These are phyloP conservation scores for Drosophila pachea DNA, from an alignment of 1,140 invertebrate species.

Conservation along the genomic window DNA sequence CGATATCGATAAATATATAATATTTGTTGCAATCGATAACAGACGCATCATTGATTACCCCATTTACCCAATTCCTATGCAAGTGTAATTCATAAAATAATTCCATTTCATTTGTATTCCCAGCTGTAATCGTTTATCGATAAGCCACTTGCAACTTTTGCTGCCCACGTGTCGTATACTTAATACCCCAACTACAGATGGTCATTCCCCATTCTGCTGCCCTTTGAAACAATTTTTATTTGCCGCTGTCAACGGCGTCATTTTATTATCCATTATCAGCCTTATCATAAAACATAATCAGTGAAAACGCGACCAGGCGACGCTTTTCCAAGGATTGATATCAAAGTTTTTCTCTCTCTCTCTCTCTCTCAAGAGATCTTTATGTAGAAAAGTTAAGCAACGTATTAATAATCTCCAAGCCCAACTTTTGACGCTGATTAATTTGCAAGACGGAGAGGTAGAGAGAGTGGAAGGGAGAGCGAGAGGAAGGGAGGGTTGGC, in stretches of 20 bases:
- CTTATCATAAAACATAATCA: constrained; percentile 32
- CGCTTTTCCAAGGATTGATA: constrained; percentile 6
- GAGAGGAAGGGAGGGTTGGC: not conserved
- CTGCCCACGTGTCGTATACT: constrained; percentile 23
- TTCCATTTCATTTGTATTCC: not conserved
- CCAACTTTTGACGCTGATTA: constrained; percentile 42
- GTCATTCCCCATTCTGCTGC: not conserved
- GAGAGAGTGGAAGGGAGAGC: not conserved
- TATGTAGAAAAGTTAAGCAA: constrained; percentile 28
- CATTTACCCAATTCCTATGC: too few relatives aligned
- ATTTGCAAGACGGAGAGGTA: constrained; percentile 11
- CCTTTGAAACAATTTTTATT: constrained; percentile 20
- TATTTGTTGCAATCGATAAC: too few relatives aligned
- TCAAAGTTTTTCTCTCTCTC: not conserved
- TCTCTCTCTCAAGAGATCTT: too few relatives aligned
- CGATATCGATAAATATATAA: not conserved
- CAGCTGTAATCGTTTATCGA: not conserved
- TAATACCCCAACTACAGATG: constrained; percentile 1
- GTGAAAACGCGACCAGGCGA: not conserved
- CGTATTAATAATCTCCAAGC: constrained; percentile 31
- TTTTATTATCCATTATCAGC: constrained; percentile 14
- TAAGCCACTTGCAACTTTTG: not conserved
- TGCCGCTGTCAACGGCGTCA: constrained; percentile 11
- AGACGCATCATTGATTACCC: too few relatives aligned
- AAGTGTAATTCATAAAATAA: too few relatives aligned